Percentiles rank a stretch among this genome's conserved stretches.
phyloP scores from a whole-genome alignment of 2,888 invertebrate genomes.

The Leucophenga montana region DNA sequence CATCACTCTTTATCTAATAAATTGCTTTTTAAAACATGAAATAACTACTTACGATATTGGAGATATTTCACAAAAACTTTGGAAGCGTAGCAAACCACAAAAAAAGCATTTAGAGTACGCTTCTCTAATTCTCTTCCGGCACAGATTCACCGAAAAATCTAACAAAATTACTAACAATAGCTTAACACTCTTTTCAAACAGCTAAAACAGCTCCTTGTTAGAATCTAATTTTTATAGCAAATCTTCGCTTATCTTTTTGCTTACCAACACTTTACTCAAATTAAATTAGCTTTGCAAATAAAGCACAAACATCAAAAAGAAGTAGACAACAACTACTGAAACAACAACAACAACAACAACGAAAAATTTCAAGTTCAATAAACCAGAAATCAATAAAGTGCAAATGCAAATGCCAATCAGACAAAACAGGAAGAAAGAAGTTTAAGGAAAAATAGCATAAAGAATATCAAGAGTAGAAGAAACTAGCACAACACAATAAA shows the following conservation, averaged over 20 bases:
- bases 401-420: constrained; percentile 17
- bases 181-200: no score
- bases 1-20: no score
- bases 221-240: background rate
- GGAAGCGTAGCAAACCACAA: no score
- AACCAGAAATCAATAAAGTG: constrained; percentile 31
- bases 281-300: constrained; percentile 31
- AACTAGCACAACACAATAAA: constrained; percentile 17
- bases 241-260: background rate
- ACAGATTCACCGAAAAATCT: no score
- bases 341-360: no score
- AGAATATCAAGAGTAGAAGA: background rate
- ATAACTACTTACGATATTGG: no score
- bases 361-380: constrained; percentile 22
- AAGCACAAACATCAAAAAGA: background rate
- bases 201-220: constrained; percentile 14
- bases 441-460: background rate
- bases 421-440: background rate
- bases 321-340: background rate
- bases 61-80: no score
- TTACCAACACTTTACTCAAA: constrained; percentile 3
- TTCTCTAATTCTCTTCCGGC: no score
- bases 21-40: no score
- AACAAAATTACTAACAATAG: no score
- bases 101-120: no score